phyloP scores from a whole-genome alignment of 2,888 invertebrate species.

The Apotomis betuletana region DNA sequence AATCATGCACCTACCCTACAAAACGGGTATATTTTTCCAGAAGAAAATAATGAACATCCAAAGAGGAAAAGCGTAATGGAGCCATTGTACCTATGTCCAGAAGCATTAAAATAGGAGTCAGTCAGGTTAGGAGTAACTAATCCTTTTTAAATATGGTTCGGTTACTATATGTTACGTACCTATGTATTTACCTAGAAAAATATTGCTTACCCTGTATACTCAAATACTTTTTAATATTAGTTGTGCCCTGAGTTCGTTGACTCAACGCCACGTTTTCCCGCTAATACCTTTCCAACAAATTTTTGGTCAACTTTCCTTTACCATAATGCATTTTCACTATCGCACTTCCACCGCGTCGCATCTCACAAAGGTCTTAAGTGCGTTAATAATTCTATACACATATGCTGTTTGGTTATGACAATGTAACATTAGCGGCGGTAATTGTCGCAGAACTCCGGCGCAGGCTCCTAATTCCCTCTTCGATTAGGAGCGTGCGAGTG shows the following conservation, averaged over 20 bases:
- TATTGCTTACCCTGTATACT: no score
- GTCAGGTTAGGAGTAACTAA: no score
- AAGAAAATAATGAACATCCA: no score
- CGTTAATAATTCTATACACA: neutral
- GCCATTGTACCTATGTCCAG: no score
- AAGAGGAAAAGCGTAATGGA: no score
- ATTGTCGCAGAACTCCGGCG: slow-evolving; percentile 67
- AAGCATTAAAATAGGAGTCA: no score
- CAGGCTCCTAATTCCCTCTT: slow-evolving; percentile 69
- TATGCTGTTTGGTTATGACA: slow-evolving; percentile 6
- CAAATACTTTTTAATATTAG: neutral
- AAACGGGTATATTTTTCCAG: no score
- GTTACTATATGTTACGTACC: no score
- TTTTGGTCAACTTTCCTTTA: slow-evolving; percentile 32
- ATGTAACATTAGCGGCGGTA: slow-evolving; percentile 48
- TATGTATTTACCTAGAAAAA: no score
- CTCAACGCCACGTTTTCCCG: neutral
- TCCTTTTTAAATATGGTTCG: no score
- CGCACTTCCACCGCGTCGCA: neutral
- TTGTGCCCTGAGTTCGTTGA: neutral
- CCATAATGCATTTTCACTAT: slow-evolving; percentile 35
- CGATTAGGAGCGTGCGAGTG: slow-evolving; percentile 81
- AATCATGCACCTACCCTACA: no score
- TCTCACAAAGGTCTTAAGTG: neutral
- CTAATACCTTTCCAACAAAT: slow-evolving; percentile 21